Evolutionary conservation across 2,113 vertebrate species (phyloP).

Genomic region (Turnix velox): DNA sequence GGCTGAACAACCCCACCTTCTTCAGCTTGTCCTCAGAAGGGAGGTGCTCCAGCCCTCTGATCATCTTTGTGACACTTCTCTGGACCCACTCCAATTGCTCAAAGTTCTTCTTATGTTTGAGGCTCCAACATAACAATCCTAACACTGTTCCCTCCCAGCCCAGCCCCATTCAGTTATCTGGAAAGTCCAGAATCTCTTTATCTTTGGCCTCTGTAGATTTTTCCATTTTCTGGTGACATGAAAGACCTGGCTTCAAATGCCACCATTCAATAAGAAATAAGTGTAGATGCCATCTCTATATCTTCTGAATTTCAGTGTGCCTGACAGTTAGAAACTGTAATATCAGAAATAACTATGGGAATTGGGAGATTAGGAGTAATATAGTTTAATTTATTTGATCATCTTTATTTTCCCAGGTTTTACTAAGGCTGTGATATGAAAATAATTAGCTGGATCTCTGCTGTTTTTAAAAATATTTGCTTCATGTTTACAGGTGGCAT

Average conservation of each 20-base stretch:
- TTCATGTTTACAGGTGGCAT: background rate
- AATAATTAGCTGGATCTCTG: background rate
- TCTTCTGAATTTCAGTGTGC: background rate
- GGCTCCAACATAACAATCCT: no score
- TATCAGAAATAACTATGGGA: background rate
- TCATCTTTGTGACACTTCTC: no score
- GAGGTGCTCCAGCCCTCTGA: no score
- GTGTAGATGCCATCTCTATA: background rate
- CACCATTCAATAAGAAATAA: background rate
- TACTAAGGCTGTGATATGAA: background rate
- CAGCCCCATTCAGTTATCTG: background rate
- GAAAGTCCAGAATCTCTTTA: background rate
- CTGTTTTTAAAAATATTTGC: background rate
- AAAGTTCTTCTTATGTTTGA: no score
- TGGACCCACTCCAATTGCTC: no score
- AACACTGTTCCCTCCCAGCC: conserved; percentile 12
- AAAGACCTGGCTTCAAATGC: background rate
- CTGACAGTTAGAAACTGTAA: background rate
- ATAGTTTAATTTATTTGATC: background rate
- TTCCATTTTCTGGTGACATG: background rate
- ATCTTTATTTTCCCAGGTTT: background rate
- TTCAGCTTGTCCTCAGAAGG: no score
- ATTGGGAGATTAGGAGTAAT: background rate
- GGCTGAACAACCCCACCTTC: no score
- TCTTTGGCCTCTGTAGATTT: background rate